Evolutionary conservation across 2,113 vertebrate genomes (phyloP), one percentile per base, ranked within the genome.

Genomic region (Brachyhypopomus gauderio): DNA sequence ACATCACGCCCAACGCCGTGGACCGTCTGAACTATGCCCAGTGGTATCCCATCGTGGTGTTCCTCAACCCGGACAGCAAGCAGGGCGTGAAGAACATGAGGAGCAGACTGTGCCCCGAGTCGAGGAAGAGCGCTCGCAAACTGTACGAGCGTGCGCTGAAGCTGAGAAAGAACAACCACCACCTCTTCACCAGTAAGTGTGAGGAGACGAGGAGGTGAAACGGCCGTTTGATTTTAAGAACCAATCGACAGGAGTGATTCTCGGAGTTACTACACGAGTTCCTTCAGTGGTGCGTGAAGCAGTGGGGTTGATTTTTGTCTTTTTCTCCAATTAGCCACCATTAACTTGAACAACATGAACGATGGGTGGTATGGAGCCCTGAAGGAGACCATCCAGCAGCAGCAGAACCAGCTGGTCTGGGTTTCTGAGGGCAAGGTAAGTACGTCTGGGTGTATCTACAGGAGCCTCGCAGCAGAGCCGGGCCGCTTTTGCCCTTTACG

Each of bases 281-380:
- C 56, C 27, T 30, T 3, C 70, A 36, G 0, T 17, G 41, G 36
- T 75, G 3, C 30, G n/a, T 77, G 14, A 66, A 23, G 19, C 41
- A 60, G 12, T 14, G 27, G 3, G 11, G 20, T 23, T 9, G 5
- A 30, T 85, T 48, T 73, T 9, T 66, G 64, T 85, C 64, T 27
- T 62, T 45, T 84, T 90, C n/a, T 88, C 73, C 84, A 92, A 90
- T 72, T 88, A 99, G 98, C 97, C 78, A 98, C 95, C 83, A 99
- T 99, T 91, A 99, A 99, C 91, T 90, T 99, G 92, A 99, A 99
- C 89, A 98, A 97, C 78, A 97, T 99, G 98, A 99, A 98, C 30
- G 97, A 99, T 36, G 97, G 97, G 62, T 99, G 97, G 97, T 99
- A 99, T 75, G 98, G 98, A 5, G 96, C 96, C 27, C 89, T 99